These are phyloP conservation scores for Pseudochirops corinnae DNA, from an alignment of 2,797 vertebrate genomes.

Conservation along the genomic window DNA sequence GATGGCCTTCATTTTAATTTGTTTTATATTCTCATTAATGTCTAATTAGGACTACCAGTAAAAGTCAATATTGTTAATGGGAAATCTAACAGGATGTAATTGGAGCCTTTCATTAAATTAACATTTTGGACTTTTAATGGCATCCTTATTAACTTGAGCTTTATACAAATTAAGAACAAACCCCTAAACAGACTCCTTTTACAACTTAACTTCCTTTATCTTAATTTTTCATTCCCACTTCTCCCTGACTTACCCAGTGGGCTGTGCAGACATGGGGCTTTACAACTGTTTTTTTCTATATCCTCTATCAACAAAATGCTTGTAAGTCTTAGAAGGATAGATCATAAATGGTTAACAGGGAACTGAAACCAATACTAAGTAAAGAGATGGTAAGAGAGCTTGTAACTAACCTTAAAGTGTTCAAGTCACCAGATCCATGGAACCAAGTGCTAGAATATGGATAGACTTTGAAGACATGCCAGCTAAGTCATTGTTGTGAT, in stretches of 20 bases:
- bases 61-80: conserved; percentile 69
- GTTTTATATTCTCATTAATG: conserved; percentile 68
- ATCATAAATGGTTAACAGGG: not conserved
- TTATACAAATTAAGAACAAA: conserved; percentile 48
- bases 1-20: conserved; percentile 62
- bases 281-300: not conserved
- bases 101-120: conserved; percentile 70
- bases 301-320: not conserved
- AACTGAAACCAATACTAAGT: not conserved
- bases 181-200: conserved; percentile 14
- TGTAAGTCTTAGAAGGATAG: not conserved
- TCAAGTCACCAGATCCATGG: not conserved
- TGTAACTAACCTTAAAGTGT: not conserved
- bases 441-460: not conserved
- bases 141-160: conserved; percentile 53
- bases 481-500: not conserved
- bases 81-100: conserved; percentile 71
- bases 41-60: conserved; percentile 68
- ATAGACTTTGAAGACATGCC: not conserved
- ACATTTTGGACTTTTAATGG: conserved; percentile 57
- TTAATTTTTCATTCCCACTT: conserved; percentile 63
- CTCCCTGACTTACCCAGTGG: not conserved
- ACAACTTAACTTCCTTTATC: conserved; percentile 21
- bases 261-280: not conserved
- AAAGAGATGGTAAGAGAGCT: not conserved